Percentiles rank a stretch among this genome's conserved stretches.
Evolutionary conservation across 2,113 vertebrate genomes (phyloP).

Genomic region (Sturnus vulgaris): DNA sequence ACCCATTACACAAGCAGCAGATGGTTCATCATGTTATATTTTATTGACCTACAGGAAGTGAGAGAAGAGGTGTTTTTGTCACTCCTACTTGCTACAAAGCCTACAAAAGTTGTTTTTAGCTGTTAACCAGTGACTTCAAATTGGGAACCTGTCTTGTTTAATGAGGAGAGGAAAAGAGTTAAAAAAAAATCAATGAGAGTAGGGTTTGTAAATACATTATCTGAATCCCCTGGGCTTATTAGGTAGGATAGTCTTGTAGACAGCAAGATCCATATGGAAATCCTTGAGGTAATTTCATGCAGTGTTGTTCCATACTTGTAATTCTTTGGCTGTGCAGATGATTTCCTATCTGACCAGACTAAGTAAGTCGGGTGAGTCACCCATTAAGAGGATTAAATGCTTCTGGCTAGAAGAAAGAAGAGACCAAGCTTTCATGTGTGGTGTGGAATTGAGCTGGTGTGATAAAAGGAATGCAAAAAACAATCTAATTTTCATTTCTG

Average conservation of each 20-base stretch:
- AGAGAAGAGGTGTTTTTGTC: conserved; percentile 51
- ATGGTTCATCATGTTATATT: conserved; percentile 48
- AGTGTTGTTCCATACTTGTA: conserved; percentile 10
- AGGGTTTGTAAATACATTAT: conserved; percentile 21
- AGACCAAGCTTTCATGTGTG: conserved; percentile 17
- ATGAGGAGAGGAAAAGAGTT: conserved; percentile 8
- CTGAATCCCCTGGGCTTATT: conserved; percentile 20
- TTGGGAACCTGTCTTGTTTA: conserved; percentile 32
- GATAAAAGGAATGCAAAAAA: background rate
- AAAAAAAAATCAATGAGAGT: background rate
- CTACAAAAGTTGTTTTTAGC: conserved; percentile 23
- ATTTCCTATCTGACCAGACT: conserved; percentile 36
- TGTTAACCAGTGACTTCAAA: conserved; percentile 27
- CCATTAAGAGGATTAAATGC: conserved; percentile 51
- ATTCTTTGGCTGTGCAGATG: conserved; percentile 19
- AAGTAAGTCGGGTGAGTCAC: background rate
- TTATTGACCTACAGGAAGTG: conserved; percentile 49
- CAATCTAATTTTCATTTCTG: conserved; percentile 29
- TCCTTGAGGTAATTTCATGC: conserved; percentile 53
- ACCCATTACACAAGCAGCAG: conserved; percentile 28
- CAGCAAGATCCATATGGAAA: conserved; percentile 7
- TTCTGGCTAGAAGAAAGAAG: conserved; percentile 17
- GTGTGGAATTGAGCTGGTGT: background rate
- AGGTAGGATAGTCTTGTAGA: background rate
- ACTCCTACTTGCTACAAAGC: conserved; percentile 39